Percentiles rank a stretch among this genome's conserved stretches.
Evolutionary conservation across 2,888 invertebrate genomes (phyloP).

Genomic region (Cynaeus angustus): DNA sequence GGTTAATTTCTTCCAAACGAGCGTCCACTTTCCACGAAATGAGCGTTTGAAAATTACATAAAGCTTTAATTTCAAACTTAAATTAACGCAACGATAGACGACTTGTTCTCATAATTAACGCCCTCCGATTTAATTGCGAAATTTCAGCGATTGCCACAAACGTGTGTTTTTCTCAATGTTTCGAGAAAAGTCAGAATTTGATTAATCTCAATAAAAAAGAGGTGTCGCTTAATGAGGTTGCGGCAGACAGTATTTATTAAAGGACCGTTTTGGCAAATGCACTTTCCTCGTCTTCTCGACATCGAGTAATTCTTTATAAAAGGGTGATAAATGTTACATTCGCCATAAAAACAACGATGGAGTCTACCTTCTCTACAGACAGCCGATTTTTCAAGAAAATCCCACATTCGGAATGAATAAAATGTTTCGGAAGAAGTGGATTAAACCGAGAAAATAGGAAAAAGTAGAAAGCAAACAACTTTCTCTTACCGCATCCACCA

Average conservation of each 20-base stretch:
- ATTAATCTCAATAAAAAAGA: constrained; percentile 44
- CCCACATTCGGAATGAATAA: constrained; percentile 38
- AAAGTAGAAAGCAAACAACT: too few species aligned
- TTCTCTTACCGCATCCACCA: too few species aligned
- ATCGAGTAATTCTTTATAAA: constrained; percentile 59
- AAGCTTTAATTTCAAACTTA: constrained; percentile 50
- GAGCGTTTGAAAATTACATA: constrained; percentile 44
- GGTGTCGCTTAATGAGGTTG: constrained; percentile 21
- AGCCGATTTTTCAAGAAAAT: constrained; percentile 44
- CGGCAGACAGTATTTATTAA: constrained; percentile 47
- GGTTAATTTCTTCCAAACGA: constrained; percentile 48
- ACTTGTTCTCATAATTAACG: constrained; percentile 45
- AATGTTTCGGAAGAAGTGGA: constrained; percentile 40
- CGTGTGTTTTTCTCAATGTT: background rate
- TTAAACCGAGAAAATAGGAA: background rate
- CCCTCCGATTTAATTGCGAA: constrained; percentile 39
- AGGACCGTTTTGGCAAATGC: constrained; percentile 57
- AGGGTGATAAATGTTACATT: constrained; percentile 58
- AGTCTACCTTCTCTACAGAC: constrained; percentile 46
- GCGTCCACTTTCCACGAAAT: constrained; percentile 38
- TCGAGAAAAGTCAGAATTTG: background rate
- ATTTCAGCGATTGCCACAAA: background rate
- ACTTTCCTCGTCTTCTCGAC: constrained; percentile 59
- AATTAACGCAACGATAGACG: constrained; percentile 47
- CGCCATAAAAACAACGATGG: constrained; percentile 50